These are phyloP conservation scores for Pammene fasciana DNA, from an alignment of 2,888 invertebrate species.

Conservation along the genomic window DNA sequence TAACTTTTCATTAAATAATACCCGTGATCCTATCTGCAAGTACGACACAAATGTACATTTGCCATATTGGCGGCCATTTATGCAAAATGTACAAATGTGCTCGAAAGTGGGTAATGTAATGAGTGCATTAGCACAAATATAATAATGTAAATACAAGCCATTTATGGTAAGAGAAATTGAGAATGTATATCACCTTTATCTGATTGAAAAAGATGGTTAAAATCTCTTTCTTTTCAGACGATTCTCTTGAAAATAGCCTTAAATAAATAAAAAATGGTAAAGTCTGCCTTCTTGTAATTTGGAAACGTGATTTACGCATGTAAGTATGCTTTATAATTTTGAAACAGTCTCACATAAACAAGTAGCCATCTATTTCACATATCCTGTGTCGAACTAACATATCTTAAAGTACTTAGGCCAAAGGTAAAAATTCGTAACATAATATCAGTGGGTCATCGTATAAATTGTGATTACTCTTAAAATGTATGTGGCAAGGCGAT, in stretches of 20 bases:
- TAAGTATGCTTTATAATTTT: not conserved
- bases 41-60: slow-evolving; percentile 29
- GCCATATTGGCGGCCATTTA: slow-evolving; percentile 23
- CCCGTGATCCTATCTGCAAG: slow-evolving; percentile 11
- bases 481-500: slow-evolving; percentile 1
- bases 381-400: too few species aligned
- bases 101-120: slow-evolving; percentile 30
- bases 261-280: too few species aligned
- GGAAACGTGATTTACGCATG: not conserved
- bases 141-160: too few species aligned
- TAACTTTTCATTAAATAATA: slow-evolving; percentile 14
- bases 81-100: slow-evolving; percentile 19
- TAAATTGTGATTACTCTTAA: slow-evolving; percentile 15
- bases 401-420: too few species aligned
- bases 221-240: too few species aligned
- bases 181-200: too few species aligned
- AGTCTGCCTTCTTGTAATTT: not conserved
- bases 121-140: not conserved
- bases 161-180: too few species aligned
- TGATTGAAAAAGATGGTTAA: too few species aligned
- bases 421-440: slow-evolving; percentile 17
- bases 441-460: slow-evolving; percentile 32
- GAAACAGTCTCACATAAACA: not conserved
- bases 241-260: too few species aligned
- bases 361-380: not conserved